Percentiles rank a stretch among this genome's conserved stretches.
These are phyloP conservation scores for Antigone vipio DNA, from an alignment of 2,113 vertebrate species.

Conservation along the genomic window DNA sequence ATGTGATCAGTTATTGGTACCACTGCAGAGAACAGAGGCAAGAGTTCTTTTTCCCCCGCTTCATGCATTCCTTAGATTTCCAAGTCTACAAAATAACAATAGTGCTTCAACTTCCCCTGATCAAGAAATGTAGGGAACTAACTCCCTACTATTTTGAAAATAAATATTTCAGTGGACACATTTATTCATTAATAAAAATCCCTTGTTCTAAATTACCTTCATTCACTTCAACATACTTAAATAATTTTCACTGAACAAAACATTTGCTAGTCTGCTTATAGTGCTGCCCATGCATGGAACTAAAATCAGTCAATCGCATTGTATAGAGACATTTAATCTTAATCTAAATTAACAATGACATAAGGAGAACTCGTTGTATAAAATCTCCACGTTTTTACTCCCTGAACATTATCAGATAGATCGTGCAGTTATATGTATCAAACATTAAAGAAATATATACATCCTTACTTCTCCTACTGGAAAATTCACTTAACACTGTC, in stretches of 20 bases:
- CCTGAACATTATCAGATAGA: background rate
- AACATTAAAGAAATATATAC: background rate
- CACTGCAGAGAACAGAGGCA: background rate
- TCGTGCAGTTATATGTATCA: background rate
- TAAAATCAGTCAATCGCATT: background rate
- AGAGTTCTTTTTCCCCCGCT: accelerated
- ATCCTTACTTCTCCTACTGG: background rate
- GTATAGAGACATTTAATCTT: background rate
- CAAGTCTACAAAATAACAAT: background rate
- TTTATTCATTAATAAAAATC: background rate
- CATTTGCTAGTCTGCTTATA: background rate
- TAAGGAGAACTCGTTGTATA: background rate
- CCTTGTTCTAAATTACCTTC: background rate
- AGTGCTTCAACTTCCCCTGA: background rate
- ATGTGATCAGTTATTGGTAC: accelerated
- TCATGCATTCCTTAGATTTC: background rate
- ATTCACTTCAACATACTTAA: background rate
- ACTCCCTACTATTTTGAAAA: background rate
- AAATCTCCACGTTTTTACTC: background rate
- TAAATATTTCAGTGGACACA: background rate
- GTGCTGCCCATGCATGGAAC: background rate
- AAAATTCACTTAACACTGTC: background rate
- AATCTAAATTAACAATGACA: background rate
- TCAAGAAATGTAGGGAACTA: background rate
- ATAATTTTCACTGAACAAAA: background rate